Conservation (phyloP, 2,113 vertebrate genomes). For the Python bivittatus region DNA sequence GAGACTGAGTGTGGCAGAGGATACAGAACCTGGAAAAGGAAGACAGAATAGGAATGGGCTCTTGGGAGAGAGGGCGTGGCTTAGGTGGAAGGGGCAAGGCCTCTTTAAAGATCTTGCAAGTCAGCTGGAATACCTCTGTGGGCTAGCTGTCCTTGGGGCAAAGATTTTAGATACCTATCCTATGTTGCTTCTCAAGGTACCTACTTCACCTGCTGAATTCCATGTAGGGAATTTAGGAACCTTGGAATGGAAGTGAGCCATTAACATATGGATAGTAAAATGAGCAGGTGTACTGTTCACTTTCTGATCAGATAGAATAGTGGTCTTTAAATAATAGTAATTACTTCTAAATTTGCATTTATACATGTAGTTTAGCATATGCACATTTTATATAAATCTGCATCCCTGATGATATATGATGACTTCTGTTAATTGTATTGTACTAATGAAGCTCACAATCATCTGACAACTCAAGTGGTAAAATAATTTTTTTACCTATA, state of each 20-base stretch:
- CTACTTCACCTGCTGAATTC: too few relatives aligned
- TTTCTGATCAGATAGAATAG: background rate
- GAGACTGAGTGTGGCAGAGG: background rate
- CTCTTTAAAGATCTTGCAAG: background rate
- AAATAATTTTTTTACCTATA: background rate
- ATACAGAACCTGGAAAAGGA: background rate
- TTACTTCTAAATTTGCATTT: background rate
- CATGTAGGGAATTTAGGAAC: background rate
- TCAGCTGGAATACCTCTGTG: background rate
- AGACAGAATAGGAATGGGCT: background rate
- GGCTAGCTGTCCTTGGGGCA: background rate
- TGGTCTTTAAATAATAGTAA: background rate
- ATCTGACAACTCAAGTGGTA: fast-evolving
- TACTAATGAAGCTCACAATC: background rate
- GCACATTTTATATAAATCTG: background rate
- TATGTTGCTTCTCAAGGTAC: background rate
- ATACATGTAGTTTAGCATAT: background rate
- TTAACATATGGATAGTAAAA: background rate
- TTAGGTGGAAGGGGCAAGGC: too few relatives aligned
- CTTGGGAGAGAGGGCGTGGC: too few relatives aligned
- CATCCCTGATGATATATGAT: background rate
- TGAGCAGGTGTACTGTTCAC: background rate
- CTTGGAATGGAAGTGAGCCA: background rate
- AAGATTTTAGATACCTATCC: background rate
- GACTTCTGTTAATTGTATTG: background rate